Evolutionary conservation across 2,797 vertebrate genomes (phyloP).

Genomic region (Phyllotis vaccarum): DNA sequence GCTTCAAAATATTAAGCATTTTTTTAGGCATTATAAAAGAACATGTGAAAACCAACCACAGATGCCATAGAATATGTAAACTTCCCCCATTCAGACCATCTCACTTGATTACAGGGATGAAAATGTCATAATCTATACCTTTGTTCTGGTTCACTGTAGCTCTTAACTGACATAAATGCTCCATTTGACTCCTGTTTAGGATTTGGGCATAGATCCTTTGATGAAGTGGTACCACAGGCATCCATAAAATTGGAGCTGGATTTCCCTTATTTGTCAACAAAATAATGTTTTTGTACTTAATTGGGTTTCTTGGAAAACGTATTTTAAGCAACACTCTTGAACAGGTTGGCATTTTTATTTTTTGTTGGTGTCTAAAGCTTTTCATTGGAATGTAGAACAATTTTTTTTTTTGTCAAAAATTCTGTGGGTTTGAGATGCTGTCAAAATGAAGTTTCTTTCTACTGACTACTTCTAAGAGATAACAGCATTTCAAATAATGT

Average conservation of each 20-base stretch:
- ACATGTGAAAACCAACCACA: neutral
- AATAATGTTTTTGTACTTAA: neutral
- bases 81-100: neutral
- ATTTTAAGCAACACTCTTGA: constrained; percentile 46
- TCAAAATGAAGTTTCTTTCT: constrained; percentile 4
- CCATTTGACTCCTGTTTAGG: neutral
- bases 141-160: neutral
- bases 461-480: neutral
- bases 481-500: neutral
- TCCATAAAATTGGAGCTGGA: neutral
- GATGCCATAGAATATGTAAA: constrained; percentile 28
- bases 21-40: constrained; percentile 3
- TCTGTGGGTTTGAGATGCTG: neutral
- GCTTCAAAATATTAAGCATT: neutral
- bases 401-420: neutral
- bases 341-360: neutral
- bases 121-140: neutral
- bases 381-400: neutral
- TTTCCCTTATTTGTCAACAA: neutral
- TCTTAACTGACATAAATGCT: neutral
- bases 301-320: neutral
- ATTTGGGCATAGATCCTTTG: neutral
- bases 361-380: constrained; percentile 18
- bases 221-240: neutral
- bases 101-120: neutral